Conservation (phyloP, 2,113 vertebrate species). For the Euleptes europaea region DNA sequence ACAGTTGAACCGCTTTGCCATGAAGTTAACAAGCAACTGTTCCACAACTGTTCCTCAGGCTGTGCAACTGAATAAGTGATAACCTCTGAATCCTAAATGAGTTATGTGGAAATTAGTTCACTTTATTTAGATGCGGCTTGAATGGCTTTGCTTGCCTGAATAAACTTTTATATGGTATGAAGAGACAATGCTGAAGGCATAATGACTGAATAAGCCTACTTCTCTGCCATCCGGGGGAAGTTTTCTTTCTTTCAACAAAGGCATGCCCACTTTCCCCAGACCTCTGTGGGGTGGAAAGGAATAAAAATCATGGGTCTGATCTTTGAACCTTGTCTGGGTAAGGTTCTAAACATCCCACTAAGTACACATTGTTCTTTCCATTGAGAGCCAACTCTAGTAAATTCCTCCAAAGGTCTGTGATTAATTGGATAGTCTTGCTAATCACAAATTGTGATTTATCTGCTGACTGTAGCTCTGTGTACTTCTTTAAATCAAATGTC, state of each 20-base stretch:
- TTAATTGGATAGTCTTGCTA: constrained; percentile 30
- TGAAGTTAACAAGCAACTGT: not conserved
- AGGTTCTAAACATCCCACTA: not conserved
- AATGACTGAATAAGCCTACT: not conserved
- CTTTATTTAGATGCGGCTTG: not conserved
- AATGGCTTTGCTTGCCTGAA: not conserved
- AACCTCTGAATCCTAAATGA: not conserved
- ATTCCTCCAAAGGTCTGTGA: constrained; percentile 14
- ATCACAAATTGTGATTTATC: constrained; percentile 34
- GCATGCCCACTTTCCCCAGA: not conserved
- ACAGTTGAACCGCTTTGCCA: not conserved
- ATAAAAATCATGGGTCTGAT: not conserved
- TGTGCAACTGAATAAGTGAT: not conserved
- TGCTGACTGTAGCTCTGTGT: constrained; percentile 33
- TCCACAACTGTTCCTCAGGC: rapidly evolving
- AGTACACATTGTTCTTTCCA: constrained; percentile 39
- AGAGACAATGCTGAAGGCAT: not conserved
- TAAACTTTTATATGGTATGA: not conserved
- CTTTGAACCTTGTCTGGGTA: constrained; percentile 20
- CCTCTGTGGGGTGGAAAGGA: not conserved
- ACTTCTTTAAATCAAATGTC: constrained; percentile 34
- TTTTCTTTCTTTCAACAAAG: not conserved
- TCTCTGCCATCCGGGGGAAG: not conserved
- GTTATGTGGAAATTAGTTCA: not conserved
- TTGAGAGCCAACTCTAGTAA: constrained; percentile 16